Evolutionary conservation across 2,888 invertebrate genomes (phyloP).

Genomic region (Hyposoter dolosus): DNA sequence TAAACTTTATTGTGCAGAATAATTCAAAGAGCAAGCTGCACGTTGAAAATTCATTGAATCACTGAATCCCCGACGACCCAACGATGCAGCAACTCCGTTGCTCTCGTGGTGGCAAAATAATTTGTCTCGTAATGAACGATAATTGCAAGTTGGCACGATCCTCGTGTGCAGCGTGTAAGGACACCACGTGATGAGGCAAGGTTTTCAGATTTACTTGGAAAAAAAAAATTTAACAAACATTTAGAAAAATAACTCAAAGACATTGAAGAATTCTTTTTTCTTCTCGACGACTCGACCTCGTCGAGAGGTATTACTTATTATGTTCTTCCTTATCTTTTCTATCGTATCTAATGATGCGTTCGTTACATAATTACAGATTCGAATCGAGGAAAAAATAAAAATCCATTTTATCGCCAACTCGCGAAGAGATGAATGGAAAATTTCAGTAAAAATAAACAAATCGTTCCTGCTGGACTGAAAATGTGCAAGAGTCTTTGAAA

Average conservation of each 20-base stretch:
- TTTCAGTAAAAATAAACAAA: background rate
- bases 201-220: conserved; percentile 19
- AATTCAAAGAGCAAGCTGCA: conserved; percentile 29
- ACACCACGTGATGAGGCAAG: conserved; percentile 36
- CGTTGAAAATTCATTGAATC: conserved; percentile 55
- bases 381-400: conserved; percentile 38
- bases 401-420: conserved; percentile 50
- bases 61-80: conserved; percentile 50
- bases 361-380: conserved; percentile 68
- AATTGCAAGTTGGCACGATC: conserved; percentile 60
- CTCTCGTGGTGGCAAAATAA: conserved; percentile 59
- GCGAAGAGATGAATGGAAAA: conserved; percentile 19
- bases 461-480: background rate
- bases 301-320: conserved; percentile 13
- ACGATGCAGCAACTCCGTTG: conserved; percentile 36
- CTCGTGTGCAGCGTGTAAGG: conserved; percentile 10
- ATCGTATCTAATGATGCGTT: conserved; percentile 71
- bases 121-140: conserved; percentile 63
- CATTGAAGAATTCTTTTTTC: conserved; percentile 7
- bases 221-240: conserved; percentile 16
- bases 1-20: background rate
- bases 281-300: background rate
- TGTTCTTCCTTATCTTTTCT: conserved; percentile 47
- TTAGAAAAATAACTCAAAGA: conserved; percentile 8
- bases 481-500: background rate